These are phyloP conservation scores for Ataeniobius toweri DNA, from an alignment of 2,797 vertebrate genomes.

Conservation along the genomic window DNA sequence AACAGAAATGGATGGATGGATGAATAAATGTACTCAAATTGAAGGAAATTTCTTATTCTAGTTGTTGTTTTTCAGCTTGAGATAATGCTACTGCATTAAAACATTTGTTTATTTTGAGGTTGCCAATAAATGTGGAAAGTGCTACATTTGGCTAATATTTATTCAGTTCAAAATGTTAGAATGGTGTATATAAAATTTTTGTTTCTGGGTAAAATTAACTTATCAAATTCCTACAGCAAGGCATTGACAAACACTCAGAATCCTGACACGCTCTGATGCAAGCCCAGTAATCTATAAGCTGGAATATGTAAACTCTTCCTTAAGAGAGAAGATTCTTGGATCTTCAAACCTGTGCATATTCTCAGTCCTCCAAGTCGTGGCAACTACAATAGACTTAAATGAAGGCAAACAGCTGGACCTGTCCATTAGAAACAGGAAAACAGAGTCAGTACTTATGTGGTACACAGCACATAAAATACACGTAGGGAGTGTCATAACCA, in stretches of 20 bases:
- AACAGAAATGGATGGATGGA: too few species aligned
- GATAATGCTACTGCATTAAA: too few species aligned
- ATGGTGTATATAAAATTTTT: neutral
- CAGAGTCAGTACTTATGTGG: too few species aligned
- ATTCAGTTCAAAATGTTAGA: too few species aligned
- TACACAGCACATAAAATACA: too few species aligned
- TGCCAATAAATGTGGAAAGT: too few species aligned
- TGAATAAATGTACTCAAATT: too few species aligned
- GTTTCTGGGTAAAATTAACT: constrained; percentile 34
- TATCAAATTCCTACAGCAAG: constrained; percentile 86
- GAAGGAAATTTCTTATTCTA: too few species aligned
- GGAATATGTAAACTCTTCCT: constrained; percentile 85
- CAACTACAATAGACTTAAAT: constrained; percentile 4
- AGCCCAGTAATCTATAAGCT: constrained; percentile 86
- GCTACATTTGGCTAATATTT: too few species aligned
- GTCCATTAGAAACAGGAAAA: neutral
- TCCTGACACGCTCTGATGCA: constrained; percentile 79
- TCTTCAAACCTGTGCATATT: constrained; percentile 48
- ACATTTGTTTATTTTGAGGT: too few species aligned
- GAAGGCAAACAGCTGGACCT: constrained; percentile 72
- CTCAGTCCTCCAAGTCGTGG: constrained; percentile 62
- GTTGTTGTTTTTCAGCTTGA: too few species aligned
- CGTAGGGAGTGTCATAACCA: too few species aligned
- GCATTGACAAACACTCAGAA: constrained; percentile 82
- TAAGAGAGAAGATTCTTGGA: neutral